These are phyloP conservation scores for Ariolimax columbianus DNA, from an alignment of 2,888 invertebrate genomes.

Conservation along the genomic window DNA sequence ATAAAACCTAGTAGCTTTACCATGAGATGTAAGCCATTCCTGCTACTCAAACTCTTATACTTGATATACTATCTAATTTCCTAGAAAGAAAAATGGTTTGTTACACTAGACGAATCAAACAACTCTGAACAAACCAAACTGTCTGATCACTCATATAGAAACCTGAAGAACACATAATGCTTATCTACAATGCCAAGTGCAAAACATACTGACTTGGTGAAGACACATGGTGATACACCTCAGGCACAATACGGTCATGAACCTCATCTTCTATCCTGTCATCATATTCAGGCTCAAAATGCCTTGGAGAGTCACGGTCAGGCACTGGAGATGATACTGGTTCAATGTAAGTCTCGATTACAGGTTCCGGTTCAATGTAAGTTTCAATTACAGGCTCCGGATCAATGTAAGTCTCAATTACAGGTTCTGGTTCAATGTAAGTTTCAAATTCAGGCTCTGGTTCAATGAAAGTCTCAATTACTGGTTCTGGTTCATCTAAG, in stretches of 20 bases:
- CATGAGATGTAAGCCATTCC: too few species aligned
- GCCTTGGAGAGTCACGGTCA: constrained; percentile 29
- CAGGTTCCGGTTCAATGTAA: constrained; percentile 40
- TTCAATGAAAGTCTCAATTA: constrained; percentile 46
- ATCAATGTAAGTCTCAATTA: constrained; percentile 45
- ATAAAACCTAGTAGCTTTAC: too few species aligned
- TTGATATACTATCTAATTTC: too few species aligned
- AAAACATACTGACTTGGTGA: neutral
- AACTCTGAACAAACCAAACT: too few species aligned
- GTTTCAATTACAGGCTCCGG: constrained; percentile 34
- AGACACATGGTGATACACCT: neutral
- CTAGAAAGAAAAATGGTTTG: too few species aligned
- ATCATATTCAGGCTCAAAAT: constrained; percentile 44
- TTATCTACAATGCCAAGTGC: too few species aligned
- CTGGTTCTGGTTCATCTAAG: constrained; percentile 43
- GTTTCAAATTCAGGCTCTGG: constrained; percentile 44
- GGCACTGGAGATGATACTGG: constrained; percentile 7
- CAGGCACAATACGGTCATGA: neutral
- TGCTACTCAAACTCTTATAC: too few species aligned
- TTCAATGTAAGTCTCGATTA: constrained; percentile 50
- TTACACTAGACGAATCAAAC: too few species aligned
- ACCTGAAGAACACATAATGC: too few species aligned
- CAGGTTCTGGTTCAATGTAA: constrained; percentile 37
- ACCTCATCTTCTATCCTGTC: neutral
- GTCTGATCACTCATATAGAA: too few species aligned